Conservation (phyloP, 2,888 invertebrate genomes). For the Aleiodes testaceus region DNA sequence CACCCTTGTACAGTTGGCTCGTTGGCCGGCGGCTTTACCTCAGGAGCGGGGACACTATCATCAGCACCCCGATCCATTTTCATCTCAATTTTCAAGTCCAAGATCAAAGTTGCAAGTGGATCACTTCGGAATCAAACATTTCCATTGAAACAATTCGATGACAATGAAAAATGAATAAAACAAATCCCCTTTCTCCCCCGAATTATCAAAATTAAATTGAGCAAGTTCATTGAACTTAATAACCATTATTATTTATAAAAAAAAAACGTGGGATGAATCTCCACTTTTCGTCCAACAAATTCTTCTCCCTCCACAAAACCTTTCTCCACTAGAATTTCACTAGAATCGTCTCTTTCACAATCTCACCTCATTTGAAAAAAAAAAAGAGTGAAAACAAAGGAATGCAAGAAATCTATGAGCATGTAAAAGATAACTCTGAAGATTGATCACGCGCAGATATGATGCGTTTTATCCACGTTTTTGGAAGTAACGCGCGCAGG, state of each 20-base stretch:
- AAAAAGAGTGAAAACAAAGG: background rate
- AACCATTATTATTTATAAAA: too few species aligned
- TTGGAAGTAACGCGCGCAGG: background rate
- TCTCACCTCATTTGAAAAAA: background rate
- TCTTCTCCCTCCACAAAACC: too few species aligned
- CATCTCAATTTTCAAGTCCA: background rate
- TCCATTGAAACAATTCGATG: too few species aligned
- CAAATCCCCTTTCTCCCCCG: too few species aligned
- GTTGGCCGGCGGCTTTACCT: constrained; percentile 52
- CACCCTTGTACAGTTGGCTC: constrained; percentile 62
- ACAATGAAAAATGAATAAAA: too few species aligned
- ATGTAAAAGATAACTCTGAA: too few species aligned
- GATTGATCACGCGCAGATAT: constrained; percentile 9
- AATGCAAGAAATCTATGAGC: background rate
- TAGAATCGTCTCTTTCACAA: background rate
- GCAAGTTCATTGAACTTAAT: too few species aligned
- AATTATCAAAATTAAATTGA: too few species aligned
- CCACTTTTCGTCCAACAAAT: too few species aligned
- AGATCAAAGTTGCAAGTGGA: background rate
- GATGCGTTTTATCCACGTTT: background rate
- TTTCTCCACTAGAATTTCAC: too few species aligned
- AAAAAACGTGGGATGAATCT: too few species aligned
- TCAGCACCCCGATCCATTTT: constrained; percentile 1
- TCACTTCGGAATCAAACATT: too few species aligned
- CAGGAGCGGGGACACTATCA: constrained; percentile 45